Evolutionary conservation across 2,888 invertebrate species (phyloP).

Genomic region (Chydorus sphaericus): DNA sequence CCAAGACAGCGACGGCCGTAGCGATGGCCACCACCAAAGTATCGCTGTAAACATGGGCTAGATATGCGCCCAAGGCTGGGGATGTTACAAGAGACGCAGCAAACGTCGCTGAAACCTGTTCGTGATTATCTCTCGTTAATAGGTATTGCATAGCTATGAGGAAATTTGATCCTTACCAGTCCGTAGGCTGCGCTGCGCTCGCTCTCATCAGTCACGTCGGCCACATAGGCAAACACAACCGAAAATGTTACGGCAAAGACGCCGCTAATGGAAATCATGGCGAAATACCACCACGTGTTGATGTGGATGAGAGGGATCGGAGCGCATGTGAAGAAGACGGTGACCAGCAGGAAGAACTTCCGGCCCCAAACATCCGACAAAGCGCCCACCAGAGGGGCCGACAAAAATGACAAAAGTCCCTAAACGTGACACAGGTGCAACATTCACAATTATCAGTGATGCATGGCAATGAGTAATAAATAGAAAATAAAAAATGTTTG

Average conservation of each 20-base stretch:
- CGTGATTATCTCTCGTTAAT: not conserved
- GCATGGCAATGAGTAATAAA: not conserved
- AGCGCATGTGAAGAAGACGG: conserved; percentile 96
- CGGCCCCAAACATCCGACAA: conserved; percentile 97
- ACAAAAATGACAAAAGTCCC: conserved; percentile 92
- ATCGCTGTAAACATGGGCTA: conserved; percentile 68
- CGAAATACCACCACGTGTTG: conserved; percentile 99
- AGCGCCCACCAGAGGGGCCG: conserved; percentile 93
- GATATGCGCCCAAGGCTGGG: conserved; percentile 83
- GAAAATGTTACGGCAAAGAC: conserved; percentile 98
- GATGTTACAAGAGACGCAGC: conserved; percentile 98
- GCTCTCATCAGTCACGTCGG: conserved; percentile 94
- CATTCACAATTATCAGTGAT: too few species aligned
- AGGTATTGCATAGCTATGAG: too few species aligned
- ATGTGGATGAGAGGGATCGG: conserved; percentile 98
- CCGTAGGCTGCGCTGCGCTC: conserved; percentile 92
- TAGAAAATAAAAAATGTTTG: not conserved
- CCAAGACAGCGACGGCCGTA: conserved; percentile 82
- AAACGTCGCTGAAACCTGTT: conserved; percentile 82
- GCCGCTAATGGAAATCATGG: conserved; percentile 96
- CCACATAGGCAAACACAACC: conserved; percentile 98
- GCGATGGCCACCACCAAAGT: conserved; percentile 84
- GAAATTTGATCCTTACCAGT: conserved; percentile 55
- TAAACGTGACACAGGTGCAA: too few species aligned
- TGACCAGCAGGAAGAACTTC: conserved; percentile 91